Evolutionary conservation across 2,797 vertebrate species (phyloP).

Genomic region (Zalophus californianus): DNA sequence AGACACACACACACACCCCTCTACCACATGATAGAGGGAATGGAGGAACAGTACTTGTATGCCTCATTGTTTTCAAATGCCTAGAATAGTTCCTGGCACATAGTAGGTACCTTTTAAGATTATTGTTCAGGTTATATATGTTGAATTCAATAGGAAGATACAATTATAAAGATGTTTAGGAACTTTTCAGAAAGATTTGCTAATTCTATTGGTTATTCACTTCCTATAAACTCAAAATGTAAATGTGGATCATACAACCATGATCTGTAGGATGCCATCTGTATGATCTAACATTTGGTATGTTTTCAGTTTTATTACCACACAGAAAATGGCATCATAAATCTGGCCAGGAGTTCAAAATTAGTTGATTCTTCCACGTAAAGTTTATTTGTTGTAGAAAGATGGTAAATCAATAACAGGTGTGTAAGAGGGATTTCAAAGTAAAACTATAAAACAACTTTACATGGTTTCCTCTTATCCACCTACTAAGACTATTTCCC

Average conservation of each 20-base stretch:
- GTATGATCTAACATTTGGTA: not conserved
- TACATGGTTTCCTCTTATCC: not conserved
- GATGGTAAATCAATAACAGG: not conserved
- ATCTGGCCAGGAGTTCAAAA: not conserved
- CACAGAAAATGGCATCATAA: not conserved
- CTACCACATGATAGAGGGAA: not conserved
- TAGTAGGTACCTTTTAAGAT: not conserved
- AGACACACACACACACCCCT: not conserved
- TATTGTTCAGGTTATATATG: not conserved
- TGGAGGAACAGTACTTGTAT: not conserved
- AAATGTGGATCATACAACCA: not conserved
- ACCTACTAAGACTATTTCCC: not conserved
- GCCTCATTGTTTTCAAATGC: not conserved
- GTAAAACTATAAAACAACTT: not conserved
- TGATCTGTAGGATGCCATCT: not conserved
- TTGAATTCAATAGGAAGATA: not conserved
- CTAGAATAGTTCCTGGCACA: not conserved
- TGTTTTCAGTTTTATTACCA: slow-evolving; percentile 21
- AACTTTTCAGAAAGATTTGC: not conserved
- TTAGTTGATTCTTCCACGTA: not conserved
- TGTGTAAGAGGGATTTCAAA: not conserved
- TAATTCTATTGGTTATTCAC: not conserved
- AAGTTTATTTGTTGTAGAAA: not conserved
- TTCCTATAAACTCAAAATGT: not conserved
- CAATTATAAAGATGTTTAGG: not conserved